phyloP scores from a whole-genome alignment of 2,888 invertebrate genomes.

The Tipula confusa region DNA sequence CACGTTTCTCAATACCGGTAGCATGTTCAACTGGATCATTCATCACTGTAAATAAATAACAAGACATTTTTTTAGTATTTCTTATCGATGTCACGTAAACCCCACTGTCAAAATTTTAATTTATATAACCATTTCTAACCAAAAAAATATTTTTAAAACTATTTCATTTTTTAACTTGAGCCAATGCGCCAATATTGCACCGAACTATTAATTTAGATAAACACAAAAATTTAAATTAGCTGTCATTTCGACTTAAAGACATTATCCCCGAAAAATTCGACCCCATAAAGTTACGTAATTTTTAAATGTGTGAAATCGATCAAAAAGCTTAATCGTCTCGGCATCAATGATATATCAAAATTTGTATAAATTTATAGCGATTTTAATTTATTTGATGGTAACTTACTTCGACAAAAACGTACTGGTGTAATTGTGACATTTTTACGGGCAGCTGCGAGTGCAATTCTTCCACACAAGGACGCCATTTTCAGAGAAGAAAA shows the following conservation, averaged over 20 bases:
- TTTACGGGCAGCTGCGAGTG: slow-evolving; percentile 60
- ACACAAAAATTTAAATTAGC: background rate
- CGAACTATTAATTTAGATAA: background rate
- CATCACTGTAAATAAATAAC: slow-evolving; percentile 57
- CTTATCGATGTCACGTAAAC: background rate
- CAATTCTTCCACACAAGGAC: slow-evolving; percentile 68
- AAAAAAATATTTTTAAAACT: background rate
- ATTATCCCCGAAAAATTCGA: background rate
- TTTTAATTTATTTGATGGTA: slow-evolving; percentile 36
- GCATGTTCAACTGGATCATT: slow-evolving; percentile 89
- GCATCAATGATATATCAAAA: slow-evolving; percentile 32
- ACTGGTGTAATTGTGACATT: slow-evolving; percentile 60
- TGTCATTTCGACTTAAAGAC: background rate
- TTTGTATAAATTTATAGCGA: background rate
- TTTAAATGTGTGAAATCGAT: background rate
- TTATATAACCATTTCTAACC: background rate
- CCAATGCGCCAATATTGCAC: background rate
- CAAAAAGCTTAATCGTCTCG: background rate
- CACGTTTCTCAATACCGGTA: slow-evolving; percentile 87
- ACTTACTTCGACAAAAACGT: slow-evolving; percentile 65
- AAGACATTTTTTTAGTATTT: background rate
- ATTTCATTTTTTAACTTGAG: background rate
- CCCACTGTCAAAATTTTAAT: background rate
- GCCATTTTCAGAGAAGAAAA: slow-evolving; percentile 57
- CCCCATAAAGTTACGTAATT: slow-evolving; percentile 20